Conservation (phyloP, 2,888 invertebrate species). For the Drosophila algonquin region DNA sequence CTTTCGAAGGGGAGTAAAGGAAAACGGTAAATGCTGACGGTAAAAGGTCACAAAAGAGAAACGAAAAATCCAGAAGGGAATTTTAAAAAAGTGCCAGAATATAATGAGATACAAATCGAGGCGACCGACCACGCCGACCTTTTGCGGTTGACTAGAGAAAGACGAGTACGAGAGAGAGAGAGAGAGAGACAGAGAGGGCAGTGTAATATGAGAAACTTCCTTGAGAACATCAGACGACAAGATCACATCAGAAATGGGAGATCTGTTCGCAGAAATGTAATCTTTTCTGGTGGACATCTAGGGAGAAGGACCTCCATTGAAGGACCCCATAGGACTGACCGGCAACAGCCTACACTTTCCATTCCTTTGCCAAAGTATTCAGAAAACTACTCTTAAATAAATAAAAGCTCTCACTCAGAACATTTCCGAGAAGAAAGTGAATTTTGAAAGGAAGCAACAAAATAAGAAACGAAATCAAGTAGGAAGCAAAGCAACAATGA, state of each 20-base stretch:
- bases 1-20: not conserved
- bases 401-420: not conserved
- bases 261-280: not conserved
- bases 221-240: not conserved
- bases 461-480: not conserved
- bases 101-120: conserved; percentile 41
- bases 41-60: conserved; percentile 19
- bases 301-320: not conserved
- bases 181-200: conserved; percentile 6
- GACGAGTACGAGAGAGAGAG: not conserved
- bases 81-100: conserved; percentile 13
- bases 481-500: conserved; percentile 11
- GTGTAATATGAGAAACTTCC: conserved; percentile 21
- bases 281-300: not conserved
- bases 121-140: conserved; percentile 6
- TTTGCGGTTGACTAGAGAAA: conserved; percentile 43
- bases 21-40: conserved; percentile 26
- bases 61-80: not conserved
- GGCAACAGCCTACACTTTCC: too few relatives aligned
- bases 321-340: not conserved
- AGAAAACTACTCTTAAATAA: not conserved
- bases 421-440: not conserved
- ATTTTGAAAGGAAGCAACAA: not conserved
- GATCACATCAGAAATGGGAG: not conserved
- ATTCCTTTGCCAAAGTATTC: conserved; percentile 7